Evolutionary conservation across 2,888 invertebrate species (phyloP), one percentile per base, ranked within the genome.

Genomic region (Pandemis cinnamomeana): DNA sequence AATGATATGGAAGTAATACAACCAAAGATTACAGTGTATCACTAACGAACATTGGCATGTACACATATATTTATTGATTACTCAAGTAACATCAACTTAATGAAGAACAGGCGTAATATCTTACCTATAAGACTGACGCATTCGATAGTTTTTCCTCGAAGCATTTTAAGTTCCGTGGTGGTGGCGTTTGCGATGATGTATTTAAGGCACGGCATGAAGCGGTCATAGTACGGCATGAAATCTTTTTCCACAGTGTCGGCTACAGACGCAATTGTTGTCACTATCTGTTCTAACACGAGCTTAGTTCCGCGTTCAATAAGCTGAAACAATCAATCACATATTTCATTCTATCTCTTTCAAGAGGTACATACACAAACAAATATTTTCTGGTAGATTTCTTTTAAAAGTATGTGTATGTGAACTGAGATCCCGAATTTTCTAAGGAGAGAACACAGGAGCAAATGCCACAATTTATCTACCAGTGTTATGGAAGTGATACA

Each of bases 171-270:
- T 84, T 99, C 98, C 44, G 96, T 96, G 27, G 96, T 96, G 80
- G 96, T 97, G 7, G 99, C 99, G 89, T 99, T 98, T 83, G 98
- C 97, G 81, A 99, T 98, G 76, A 99, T 99, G 89, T 98, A 99
- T 90, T 99, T 99, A 78, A 99, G 95, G 86, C 98, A 98, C 0
- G 99, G 99, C 96, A 99, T 97, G 80, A 97, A 93, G 80, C 98
- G 96, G 87, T 99, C 99, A 85, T 99, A 99, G 92, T 99, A 99
- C 3, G 96, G 95, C 7, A 97, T 96, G 90, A 99, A 99, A 85
- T 99, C 98, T 84, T 98, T 98, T 90, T 99, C 99, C 11, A 99
- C 98, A 0, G 99, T 99, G 89, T 99, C 99, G 1, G 99, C 99
- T 0, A 99, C 98, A 0, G 99, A 99, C 8, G 99, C 99, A 78